Conservation (phyloP, 1,140 invertebrate species). For the Gryon sp. region DNA sequence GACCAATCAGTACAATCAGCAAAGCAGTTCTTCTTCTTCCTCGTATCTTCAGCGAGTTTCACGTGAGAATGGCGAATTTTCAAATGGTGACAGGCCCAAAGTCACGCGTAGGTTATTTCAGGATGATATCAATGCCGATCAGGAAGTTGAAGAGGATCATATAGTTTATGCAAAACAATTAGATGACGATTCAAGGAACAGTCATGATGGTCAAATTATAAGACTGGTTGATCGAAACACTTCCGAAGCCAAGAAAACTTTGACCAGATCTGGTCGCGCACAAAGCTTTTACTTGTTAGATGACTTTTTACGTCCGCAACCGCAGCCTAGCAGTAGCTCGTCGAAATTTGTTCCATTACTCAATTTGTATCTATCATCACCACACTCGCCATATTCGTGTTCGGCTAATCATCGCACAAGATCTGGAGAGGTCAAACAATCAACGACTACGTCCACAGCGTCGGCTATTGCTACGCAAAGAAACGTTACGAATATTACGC, state of each 20-base stretch:
- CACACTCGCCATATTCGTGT: slow-evolving; percentile 57
- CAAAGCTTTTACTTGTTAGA: slow-evolving; percentile 80
- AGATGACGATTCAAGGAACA: slow-evolving; percentile 27
- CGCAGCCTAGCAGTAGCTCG: slow-evolving; percentile 54
- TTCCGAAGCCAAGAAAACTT: slow-evolving; percentile 56
- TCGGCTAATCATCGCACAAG: slow-evolving; percentile 58
- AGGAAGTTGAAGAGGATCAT: slow-evolving; percentile 46
- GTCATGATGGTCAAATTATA: slow-evolving; percentile 37
- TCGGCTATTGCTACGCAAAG: slow-evolving; percentile 38
- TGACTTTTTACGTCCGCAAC: slow-evolving; percentile 79
- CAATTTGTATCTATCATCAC: slow-evolving; percentile 70
- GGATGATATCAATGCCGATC: slow-evolving; percentile 51
- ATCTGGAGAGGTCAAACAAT: slow-evolving; percentile 62
- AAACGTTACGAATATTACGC: slow-evolving; percentile 75
- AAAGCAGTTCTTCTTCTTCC: slow-evolving; percentile 11
- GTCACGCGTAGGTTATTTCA: slow-evolving; percentile 70
- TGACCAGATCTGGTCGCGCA: slow-evolving; percentile 73
- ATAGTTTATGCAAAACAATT: slow-evolving; percentile 20
- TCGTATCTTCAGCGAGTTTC: slow-evolving; percentile 26
- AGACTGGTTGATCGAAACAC: slow-evolving; percentile 45
- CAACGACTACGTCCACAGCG: slow-evolving; percentile 4
- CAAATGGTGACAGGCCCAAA: slow-evolving; percentile 65
- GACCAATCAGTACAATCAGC: slow-evolving; percentile 14
- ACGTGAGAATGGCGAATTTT: slow-evolving; percentile 69
- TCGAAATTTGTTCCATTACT: slow-evolving; percentile 66